Conservation (phyloP, 2,888 invertebrate genomes). For the Phlogophora meticulosa region DNA sequence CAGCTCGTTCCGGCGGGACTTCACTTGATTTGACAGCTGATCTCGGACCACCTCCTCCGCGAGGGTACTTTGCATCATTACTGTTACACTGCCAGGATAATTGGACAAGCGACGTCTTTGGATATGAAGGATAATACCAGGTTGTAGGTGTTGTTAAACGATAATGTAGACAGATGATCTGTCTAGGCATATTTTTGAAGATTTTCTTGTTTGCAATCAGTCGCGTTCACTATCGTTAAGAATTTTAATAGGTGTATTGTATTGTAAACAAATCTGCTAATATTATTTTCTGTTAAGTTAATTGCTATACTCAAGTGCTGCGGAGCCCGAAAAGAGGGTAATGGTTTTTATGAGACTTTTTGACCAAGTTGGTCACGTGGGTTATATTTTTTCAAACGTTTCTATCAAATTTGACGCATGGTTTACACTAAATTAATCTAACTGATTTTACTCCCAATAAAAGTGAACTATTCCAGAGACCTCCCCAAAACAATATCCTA, state of each 20-base stretch:
- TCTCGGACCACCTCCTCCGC: constrained; percentile 41
- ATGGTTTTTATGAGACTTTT: no score
- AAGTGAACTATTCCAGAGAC: no score
- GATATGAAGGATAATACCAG: not conserved
- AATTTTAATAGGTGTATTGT: not conserved
- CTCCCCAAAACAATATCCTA: not conserved
- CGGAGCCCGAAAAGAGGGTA: no score
- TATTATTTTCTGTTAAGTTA: not conserved
- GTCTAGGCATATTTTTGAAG: not conserved
- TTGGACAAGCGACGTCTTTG: constrained; percentile 42
- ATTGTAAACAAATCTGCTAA: no score
- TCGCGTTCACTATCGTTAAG: not conserved
- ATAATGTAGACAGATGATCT: not conserved
- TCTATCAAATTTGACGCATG: no score
- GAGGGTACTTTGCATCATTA: constrained; percentile 45
- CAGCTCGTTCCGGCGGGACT: constrained; percentile 40
- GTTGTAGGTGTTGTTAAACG: not conserved
- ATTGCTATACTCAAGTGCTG: no score
- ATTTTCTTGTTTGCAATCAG: not conserved
- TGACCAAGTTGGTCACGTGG: no score
- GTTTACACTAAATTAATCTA: not conserved
- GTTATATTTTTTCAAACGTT: no score
- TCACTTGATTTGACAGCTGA: constrained; percentile 62
- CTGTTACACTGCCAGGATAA: constrained; percentile 33
- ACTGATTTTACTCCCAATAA: not conserved